Evolutionary conservation across 2,888 invertebrate species (phyloP).

Genomic region (Nomada flava): DNA sequence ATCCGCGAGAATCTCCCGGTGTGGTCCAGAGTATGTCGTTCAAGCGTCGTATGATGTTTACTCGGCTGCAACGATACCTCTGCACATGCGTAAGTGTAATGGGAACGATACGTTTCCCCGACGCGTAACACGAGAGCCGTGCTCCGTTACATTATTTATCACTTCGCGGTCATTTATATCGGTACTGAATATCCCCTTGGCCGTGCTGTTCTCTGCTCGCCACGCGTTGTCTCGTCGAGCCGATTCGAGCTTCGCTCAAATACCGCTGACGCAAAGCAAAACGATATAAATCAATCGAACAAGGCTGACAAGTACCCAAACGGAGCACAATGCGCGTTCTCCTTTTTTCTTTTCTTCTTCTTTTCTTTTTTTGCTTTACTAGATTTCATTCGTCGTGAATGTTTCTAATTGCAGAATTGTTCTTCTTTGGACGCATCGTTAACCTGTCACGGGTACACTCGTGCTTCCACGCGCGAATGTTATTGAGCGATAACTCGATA

Average conservation of each 20-base stretch:
- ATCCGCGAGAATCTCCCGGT: conserved; percentile 7
- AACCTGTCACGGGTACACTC: too few relatives aligned
- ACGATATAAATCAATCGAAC: too few relatives aligned
- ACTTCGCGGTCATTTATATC: conserved; percentile 73
- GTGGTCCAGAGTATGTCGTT: conserved; percentile 41
- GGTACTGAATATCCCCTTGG: conserved; percentile 58
- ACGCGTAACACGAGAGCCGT: conserved; percentile 72
- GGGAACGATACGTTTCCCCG: conserved; percentile 75
- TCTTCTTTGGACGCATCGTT: too few relatives aligned
- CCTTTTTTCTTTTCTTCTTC: too few relatives aligned
- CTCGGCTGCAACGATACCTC: conserved; percentile 64
- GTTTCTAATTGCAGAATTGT: too few relatives aligned
- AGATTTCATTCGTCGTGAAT: too few relatives aligned
- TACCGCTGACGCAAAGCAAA: conserved; percentile 46
- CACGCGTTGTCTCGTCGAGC: conserved; percentile 16
- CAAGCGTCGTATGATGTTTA: conserved; percentile 66
- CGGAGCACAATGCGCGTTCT: too few relatives aligned
- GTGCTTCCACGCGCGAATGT: too few relatives aligned
- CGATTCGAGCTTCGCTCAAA: conserved; percentile 48
- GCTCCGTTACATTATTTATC: conserved; percentile 76
- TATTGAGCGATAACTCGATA: too few relatives aligned
- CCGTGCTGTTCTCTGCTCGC: conserved; percentile 42
- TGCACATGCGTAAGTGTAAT: conserved; percentile 70
- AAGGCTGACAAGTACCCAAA: too few relatives aligned
- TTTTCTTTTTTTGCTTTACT: too few relatives aligned